These are phyloP conservation scores for Crypturellus tataupa DNA, from an alignment of 2,797 vertebrate species.

Conservation along the genomic window DNA sequence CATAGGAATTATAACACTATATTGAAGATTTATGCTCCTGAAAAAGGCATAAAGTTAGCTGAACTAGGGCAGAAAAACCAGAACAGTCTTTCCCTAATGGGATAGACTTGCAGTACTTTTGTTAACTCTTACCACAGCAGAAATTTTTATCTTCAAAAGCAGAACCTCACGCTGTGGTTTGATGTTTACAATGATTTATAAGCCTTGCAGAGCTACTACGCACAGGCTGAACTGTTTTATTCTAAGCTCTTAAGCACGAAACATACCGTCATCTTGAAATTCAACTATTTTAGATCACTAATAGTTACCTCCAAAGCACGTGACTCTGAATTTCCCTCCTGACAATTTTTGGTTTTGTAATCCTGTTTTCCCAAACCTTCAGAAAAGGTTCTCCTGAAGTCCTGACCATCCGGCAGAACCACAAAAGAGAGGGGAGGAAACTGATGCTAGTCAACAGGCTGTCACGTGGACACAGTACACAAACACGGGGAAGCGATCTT, in stretches of 20 bases:
- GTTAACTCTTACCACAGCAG: conserved; percentile 37
- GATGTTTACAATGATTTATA: background rate
- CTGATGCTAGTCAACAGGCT: background rate
- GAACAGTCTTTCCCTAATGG: conserved; percentile 1
- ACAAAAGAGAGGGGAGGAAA: background rate
- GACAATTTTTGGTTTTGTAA: background rate
- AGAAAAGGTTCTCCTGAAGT: background rate
- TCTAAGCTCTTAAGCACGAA: background rate
- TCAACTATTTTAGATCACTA: background rate
- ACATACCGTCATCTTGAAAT: background rate
- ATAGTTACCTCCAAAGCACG: background rate
- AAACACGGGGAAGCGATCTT: background rate
- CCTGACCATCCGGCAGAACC: background rate
- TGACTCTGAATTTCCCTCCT: background rate
- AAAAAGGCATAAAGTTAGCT: conserved; percentile 55
- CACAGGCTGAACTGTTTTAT: background rate
- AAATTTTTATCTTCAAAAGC: conserved; percentile 18
- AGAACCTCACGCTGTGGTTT: background rate
- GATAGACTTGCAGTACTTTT: background rate
- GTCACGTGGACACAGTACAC: background rate
- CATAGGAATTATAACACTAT: conserved; percentile 72
- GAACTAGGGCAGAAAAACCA: conserved; percentile 13
- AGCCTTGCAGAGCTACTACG: background rate
- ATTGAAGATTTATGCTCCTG: conserved; percentile 69
- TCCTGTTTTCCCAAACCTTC: background rate